Evolutionary conservation across 2,888 invertebrate species (phyloP).

Genomic region (Chorisops tibialis): DNA sequence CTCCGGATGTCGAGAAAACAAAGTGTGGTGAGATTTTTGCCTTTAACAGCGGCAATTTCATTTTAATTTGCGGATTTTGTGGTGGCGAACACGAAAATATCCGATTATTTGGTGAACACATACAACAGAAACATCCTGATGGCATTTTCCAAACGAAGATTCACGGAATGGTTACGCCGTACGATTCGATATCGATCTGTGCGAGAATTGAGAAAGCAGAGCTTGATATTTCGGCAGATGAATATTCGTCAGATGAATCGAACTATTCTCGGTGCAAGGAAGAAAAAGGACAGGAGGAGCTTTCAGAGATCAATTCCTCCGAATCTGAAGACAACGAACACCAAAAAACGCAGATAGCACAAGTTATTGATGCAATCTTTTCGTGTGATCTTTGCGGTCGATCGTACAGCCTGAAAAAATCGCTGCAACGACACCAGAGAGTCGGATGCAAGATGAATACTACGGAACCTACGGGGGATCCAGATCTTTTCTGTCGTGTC

Average conservation of each 20-base stretch:
- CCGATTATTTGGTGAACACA: neutral
- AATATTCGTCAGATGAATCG: too few species aligned
- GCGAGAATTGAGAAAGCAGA: too few species aligned
- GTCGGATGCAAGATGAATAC: neutral
- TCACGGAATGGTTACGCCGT: too few species aligned
- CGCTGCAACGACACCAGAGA: neutral
- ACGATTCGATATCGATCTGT: too few species aligned
- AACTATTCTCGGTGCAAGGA: too few species aligned
- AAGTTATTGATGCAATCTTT: neutral
- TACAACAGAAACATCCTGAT: neutral
- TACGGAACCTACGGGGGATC: too few species aligned
- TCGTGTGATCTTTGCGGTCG: neutral
- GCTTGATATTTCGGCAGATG: too few species aligned
- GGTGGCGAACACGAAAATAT: neutral
- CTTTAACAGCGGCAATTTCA: slow-evolving; percentile 33
- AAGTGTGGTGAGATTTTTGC: slow-evolving; percentile 33
- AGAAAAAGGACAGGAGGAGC: too few species aligned
- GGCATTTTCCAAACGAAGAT: neutral
- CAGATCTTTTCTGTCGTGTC: too few species aligned
- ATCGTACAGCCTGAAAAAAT: neutral
- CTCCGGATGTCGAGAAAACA: slow-evolving; percentile 30
- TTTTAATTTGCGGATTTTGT: slow-evolving; percentile 36
- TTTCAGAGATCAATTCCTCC: too few species aligned
- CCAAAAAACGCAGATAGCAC: too few species aligned
- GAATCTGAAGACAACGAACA: too few species aligned